Conservation (phyloP, 2,797 vertebrate species). For the Tachyglossus aculeatus region DNA sequence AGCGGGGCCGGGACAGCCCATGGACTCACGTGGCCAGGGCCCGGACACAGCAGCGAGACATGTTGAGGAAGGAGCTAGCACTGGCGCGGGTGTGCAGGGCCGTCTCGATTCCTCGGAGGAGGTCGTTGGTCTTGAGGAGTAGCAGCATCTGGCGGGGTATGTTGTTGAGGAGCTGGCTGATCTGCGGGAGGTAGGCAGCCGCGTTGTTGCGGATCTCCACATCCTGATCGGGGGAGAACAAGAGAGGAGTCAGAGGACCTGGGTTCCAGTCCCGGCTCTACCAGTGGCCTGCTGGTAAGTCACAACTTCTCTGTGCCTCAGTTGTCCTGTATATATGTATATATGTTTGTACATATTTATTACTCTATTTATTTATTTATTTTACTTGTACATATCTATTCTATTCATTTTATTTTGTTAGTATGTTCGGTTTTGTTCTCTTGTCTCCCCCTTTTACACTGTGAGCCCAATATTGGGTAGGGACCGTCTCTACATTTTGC, state of each 20-base stretch:
- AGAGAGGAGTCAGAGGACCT: not conserved
- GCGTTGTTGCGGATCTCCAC: constrained; percentile 88
- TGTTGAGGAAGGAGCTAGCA: constrained; percentile 94
- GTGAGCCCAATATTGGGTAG: too few species aligned
- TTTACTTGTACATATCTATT: too few species aligned
- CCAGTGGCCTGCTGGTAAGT: not conserved
- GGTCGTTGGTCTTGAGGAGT: constrained; percentile 95
- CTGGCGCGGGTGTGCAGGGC: constrained; percentile 85
- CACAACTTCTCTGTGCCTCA: too few species aligned
- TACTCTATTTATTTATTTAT: too few species aligned
- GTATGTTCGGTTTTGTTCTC: too few species aligned
- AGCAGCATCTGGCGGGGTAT: constrained; percentile 95
- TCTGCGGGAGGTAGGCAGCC: constrained; percentile 89
- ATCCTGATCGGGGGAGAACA: constrained; percentile 73
- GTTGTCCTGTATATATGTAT: too few species aligned
- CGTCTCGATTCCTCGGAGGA: constrained; percentile 90
- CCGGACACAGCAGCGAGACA: constrained; percentile 93
- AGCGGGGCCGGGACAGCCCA: constrained; percentile 33
- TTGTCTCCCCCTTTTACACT: too few species aligned
- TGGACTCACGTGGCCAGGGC: constrained; percentile 84
- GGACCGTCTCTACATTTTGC: too few species aligned
- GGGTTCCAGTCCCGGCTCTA: not conserved
- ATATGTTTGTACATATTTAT: too few species aligned
- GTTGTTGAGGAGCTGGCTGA: constrained; percentile 89
- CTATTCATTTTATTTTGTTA: too few species aligned